These are phyloP conservation scores for Melanotus villosus DNA, from an alignment of 2,888 invertebrate species.

Conservation along the genomic window DNA sequence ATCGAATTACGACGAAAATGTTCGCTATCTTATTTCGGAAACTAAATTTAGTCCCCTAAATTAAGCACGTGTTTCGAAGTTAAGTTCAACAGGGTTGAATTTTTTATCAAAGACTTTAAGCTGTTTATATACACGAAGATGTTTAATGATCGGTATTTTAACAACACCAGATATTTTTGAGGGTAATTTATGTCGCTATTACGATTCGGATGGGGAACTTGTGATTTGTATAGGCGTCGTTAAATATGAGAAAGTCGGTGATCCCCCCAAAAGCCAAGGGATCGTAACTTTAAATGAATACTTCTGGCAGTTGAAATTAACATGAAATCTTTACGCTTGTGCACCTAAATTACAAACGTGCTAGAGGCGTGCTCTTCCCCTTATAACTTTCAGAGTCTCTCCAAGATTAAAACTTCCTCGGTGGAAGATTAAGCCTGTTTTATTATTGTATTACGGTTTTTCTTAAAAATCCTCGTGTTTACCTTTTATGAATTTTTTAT, in stretches of 20 bases:
- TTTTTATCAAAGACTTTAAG: slow-evolving; percentile 41
- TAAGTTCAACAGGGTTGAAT: slow-evolving; percentile 46
- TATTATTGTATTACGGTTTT: slow-evolving; percentile 5
- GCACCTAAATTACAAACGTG: slow-evolving; percentile 28
- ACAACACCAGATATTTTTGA: slow-evolving; percentile 23
- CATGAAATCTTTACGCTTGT: slow-evolving; percentile 29
- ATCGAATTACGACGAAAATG: slow-evolving; percentile 11
- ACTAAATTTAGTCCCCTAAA: slow-evolving; percentile 8
- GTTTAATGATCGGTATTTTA: slow-evolving; percentile 43
- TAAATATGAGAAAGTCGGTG: slow-evolving; percentile 27
- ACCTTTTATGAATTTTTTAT: no score
- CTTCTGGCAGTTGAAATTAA: slow-evolving; percentile 32
- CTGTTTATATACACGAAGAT: slow-evolving; percentile 39
- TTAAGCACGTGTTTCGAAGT: slow-evolving; percentile 49
- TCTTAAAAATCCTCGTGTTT: no score
- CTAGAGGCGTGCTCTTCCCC: slow-evolving; percentile 1
- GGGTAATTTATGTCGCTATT: slow-evolving; percentile 25
- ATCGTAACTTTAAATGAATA: slow-evolving; percentile 31
- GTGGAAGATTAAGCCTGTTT: slow-evolving; percentile 3
- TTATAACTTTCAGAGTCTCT: no score
- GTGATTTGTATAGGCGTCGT: slow-evolving; percentile 28
- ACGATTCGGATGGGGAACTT: slow-evolving; percentile 16
- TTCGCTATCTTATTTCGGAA: not conserved
- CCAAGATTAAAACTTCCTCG: slow-evolving; percentile 1
- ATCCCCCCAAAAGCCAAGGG: slow-evolving; percentile 7